Conservation (phyloP, 2,797 vertebrate species). For the Uromys caudimaculatus region DNA sequence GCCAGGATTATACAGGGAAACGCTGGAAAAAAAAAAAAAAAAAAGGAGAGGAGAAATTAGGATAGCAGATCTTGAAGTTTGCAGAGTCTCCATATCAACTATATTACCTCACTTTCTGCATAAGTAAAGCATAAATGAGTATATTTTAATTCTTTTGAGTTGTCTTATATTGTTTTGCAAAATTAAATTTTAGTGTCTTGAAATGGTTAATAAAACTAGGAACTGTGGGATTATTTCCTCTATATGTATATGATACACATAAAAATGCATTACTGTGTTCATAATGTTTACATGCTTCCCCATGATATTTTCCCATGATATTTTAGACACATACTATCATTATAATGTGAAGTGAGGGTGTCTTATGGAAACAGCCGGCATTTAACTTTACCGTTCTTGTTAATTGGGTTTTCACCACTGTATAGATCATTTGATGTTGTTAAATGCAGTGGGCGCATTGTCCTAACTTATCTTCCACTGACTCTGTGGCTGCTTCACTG, state of each 20-base stretch:
- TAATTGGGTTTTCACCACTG: not conserved
- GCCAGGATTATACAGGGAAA: not conserved
- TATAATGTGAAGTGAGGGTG: not conserved
- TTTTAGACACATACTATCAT: not conserved
- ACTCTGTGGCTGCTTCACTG: not conserved
- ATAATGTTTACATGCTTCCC: not conserved
- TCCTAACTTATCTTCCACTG: not conserved
- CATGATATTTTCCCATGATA: not conserved
- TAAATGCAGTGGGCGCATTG: not conserved
- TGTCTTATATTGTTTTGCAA: not conserved
- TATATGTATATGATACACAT: not conserved
- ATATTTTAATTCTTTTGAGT: not conserved
- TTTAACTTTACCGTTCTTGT: not conserved
- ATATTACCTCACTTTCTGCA: not conserved
- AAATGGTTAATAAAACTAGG: not conserved
- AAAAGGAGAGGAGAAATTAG: not conserved
- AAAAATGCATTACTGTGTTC: not conserved
- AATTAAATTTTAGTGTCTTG: not conserved
- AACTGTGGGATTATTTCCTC: not conserved
- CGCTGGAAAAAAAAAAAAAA: not conserved
- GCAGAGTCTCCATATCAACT: not conserved
- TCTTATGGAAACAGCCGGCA: not conserved
- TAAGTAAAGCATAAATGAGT: not conserved
- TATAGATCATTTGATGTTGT: not conserved
- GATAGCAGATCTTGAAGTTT: not conserved